Conservation (phyloP, 2,113 vertebrate genomes). For the Aspiorhynchus laticeps region DNA sequence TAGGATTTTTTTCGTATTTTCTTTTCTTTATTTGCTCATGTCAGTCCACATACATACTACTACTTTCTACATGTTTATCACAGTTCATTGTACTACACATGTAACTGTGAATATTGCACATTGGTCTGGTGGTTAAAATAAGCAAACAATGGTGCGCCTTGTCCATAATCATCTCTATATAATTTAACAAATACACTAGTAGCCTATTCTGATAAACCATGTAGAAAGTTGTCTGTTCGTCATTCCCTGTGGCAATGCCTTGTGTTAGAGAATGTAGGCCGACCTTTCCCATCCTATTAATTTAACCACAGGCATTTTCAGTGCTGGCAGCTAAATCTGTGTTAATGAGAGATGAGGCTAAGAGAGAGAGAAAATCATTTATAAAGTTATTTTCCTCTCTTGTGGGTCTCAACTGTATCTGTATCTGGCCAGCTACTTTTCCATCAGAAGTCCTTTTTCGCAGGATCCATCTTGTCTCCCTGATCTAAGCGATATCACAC, state of each 20-base stretch:
- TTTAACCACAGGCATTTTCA: conserved; percentile 68
- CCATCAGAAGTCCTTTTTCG: conserved; percentile 47
- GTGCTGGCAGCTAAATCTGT: conserved; percentile 62
- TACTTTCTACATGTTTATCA: not conserved
- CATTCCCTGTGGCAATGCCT: conserved; percentile 58
- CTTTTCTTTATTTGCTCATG: not conserved
- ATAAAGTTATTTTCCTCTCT: conserved; percentile 54
- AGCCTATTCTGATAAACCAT: conserved; percentile 26
- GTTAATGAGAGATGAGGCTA: conserved; percentile 68
- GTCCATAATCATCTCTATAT: conserved; percentile 24
- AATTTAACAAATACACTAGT: conserved; percentile 32
- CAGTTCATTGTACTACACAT: not conserved
- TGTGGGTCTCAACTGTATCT: conserved; percentile 51
- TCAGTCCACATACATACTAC: not conserved
- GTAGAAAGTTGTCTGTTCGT: conserved; percentile 58
- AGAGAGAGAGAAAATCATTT: conserved; percentile 50
- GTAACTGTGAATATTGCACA: not conserved
- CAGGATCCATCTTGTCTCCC: conserved; percentile 39
- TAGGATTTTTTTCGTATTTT: not conserved
- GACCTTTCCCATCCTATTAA: conserved; percentile 74
- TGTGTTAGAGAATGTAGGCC: conserved; percentile 69
- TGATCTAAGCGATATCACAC: conserved; percentile 27
- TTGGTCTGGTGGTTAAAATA: not conserved
- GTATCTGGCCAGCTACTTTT: conserved; percentile 48
- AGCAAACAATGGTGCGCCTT: not conserved